Conservation (phyloP, 2,797 vertebrate species). For the Betta splendens region DNA sequence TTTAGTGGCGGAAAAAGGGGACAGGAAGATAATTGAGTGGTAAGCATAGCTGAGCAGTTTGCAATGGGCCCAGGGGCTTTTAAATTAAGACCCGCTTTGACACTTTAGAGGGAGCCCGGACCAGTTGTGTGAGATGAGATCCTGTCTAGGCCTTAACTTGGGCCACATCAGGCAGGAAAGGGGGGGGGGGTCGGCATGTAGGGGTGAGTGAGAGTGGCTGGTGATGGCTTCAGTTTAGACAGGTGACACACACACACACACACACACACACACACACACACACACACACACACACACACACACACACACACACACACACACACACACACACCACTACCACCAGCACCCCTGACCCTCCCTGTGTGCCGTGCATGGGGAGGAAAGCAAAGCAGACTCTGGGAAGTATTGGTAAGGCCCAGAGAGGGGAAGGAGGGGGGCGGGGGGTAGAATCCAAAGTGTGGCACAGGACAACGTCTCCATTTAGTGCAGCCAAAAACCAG, state of each 20-base stretch:
- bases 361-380: constrained; percentile 20
- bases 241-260: constrained; percentile 13
- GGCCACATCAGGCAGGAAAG: constrained; percentile 66
- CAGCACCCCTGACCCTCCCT: constrained; percentile 13
- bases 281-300: too few relatives aligned
- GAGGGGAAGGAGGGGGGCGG: not conserved
- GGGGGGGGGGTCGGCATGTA: constrained; percentile 37
- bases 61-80: constrained; percentile 68
- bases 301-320: too few relatives aligned
- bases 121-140: constrained; percentile 66
- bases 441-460: constrained; percentile 29
- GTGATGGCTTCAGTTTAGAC: constrained; percentile 58
- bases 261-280: too few relatives aligned
- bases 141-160: too few relatives aligned
- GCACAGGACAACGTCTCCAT: constrained; percentile 75
- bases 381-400: constrained; percentile 36
- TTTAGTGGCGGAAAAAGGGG: constrained; percentile 55
- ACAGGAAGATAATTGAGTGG: constrained; percentile 77
- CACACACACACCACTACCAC: not conserved
- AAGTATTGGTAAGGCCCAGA: constrained; percentile 23
- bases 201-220: constrained; percentile 45
- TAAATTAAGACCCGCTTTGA: constrained; percentile 77
- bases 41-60: constrained; percentile 72
- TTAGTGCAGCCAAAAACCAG: constrained; percentile 70
- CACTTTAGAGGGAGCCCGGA: constrained; percentile 65